Conservation (phyloP, 2,113 vertebrate genomes). For the Pycnonotus jocosus region DNA sequence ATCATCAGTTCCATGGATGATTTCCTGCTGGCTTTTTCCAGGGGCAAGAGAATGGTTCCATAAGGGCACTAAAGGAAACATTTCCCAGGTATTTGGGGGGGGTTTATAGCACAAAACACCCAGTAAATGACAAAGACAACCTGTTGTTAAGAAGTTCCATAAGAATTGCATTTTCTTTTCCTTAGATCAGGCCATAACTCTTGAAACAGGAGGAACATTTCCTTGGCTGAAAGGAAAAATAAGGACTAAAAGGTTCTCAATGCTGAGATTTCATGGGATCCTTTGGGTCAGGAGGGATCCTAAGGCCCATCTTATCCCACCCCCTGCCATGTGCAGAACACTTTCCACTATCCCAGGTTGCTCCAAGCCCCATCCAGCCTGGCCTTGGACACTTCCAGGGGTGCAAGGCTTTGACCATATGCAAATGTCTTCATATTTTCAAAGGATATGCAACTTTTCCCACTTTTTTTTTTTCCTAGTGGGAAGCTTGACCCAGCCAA, state of each 20-base stretch:
- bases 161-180: not conserved
- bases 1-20: not conserved
- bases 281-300: not conserved
- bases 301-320: not conserved
- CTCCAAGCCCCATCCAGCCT: accelerated
- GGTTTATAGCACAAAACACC: not conserved
- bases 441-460: not conserved
- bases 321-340: not conserved
- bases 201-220: not conserved
- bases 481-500: not conserved
- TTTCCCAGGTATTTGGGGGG: not conserved
- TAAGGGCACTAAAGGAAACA: not conserved
- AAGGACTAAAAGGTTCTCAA: not conserved
- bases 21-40: not conserved
- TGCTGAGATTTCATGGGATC: not conserved
- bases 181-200: not conserved
- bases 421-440: not conserved
- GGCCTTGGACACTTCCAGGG: not conserved
- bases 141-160: not conserved
- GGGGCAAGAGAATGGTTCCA: not conserved
- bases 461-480: not conserved
- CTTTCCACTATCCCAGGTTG: not conserved
- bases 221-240: not conserved
- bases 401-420: not conserved
- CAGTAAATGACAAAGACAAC: not conserved